These are phyloP conservation scores for Scaptodrosophila lebanonensis DNA, from an alignment of 1,140 invertebrate species.

Conservation along the genomic window DNA sequence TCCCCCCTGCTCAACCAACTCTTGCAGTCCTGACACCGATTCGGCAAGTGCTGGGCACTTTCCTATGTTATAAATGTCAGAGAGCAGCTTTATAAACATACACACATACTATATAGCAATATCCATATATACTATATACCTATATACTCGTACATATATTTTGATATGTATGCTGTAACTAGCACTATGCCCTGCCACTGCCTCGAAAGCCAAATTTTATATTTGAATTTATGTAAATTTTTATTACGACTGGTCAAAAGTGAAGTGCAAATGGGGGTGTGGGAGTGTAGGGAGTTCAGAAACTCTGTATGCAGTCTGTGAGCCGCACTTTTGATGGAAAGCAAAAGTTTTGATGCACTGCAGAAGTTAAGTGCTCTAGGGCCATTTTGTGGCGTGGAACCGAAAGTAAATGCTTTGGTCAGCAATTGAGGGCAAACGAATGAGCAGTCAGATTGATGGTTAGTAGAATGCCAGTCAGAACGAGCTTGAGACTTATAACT, in stretches of 20 bases:
- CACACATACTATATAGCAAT: too few species aligned
- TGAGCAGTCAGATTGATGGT: too few species aligned
- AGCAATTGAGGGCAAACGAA: too few species aligned
- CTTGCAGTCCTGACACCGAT: slow-evolving; percentile 50
- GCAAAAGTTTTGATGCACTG: slow-evolving; percentile 55
- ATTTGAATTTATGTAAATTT: slow-evolving; percentile 47
- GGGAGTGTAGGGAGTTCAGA: slow-evolving; percentile 44
- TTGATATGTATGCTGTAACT: slow-evolving; percentile 9
- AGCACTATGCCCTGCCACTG: too few species aligned
- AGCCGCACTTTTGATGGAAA: slow-evolving; percentile 49
- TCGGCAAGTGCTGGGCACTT: slow-evolving; percentile 27
- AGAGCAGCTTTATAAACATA: slow-evolving; percentile 15
- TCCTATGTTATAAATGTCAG: slow-evolving; percentile 53
- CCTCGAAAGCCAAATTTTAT: slow-evolving; percentile 27
- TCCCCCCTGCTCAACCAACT: slow-evolving; percentile 1
- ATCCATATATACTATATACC: slow-evolving; percentile 20
- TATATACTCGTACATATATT: slow-evolving; percentile 18
- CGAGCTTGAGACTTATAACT: too few species aligned
- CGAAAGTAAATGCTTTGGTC: too few species aligned
- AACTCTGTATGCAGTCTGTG: slow-evolving; percentile 52
- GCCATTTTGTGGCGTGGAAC: not conserved
- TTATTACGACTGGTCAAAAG: slow-evolving; percentile 45
- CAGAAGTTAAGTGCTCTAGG: slow-evolving; percentile 48
- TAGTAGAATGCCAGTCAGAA: too few species aligned
- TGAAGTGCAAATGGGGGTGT: slow-evolving; percentile 5